Percentiles rank a stretch among this genome's conserved stretches.
phyloP scores from a whole-genome alignment of 2,797 vertebrate genomes.

The Trachops cirrhosus region DNA sequence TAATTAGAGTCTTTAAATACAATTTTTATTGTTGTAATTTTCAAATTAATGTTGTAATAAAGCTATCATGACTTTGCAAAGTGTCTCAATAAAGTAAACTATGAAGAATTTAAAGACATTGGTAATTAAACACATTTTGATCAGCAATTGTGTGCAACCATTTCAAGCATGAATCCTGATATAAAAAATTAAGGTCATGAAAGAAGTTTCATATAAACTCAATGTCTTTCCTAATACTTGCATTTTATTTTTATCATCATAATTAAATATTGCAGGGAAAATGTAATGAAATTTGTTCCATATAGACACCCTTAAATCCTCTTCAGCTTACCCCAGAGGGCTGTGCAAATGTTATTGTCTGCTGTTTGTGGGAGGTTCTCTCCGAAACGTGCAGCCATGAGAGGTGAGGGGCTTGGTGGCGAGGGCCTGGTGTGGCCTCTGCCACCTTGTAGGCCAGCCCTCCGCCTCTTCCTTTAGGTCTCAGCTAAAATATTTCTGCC shows the following conservation, averaged over 20 bases:
- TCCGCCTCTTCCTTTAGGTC: background rate
- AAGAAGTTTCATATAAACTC: constrained; percentile 24
- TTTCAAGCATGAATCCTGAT: constrained; percentile 4
- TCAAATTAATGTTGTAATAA: background rate
- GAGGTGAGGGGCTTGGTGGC: rapidly evolving
- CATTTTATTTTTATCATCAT: constrained; percentile 38
- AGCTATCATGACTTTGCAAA: background rate
- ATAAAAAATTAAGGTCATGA: background rate
- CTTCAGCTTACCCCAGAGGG: background rate
- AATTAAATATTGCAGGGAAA: constrained; percentile 33
- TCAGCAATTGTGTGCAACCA: background rate
- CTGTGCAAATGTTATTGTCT: background rate
- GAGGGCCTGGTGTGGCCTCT: background rate
- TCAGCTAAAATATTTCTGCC: constrained; percentile 6
- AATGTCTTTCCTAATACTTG: background rate
- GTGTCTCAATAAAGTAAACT: background rate
- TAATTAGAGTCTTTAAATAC: background rate
- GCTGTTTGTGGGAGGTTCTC: background rate
- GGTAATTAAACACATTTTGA: background rate
- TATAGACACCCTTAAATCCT: background rate
- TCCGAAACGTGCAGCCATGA: background rate
- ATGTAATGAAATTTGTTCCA: background rate
- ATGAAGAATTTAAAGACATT: constrained; percentile 30
- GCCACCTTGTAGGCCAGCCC: background rate
- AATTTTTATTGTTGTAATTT: constrained; percentile 17